Evolutionary conservation across 2,888 invertebrate genomes (phyloP).

Genomic region (Eupithecia pulchellata): DNA sequence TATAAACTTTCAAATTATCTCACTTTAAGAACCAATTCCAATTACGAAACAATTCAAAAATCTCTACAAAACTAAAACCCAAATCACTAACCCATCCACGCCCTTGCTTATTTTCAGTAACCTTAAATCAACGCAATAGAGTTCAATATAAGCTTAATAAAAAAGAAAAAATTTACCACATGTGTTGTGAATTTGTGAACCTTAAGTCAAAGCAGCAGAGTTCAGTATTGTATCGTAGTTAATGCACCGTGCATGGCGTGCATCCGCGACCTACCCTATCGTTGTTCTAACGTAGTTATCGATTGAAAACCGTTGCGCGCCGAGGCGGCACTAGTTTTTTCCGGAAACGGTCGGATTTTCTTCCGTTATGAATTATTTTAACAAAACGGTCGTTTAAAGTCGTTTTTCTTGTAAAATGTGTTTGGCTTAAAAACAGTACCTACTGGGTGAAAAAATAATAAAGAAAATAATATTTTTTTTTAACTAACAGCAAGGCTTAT

Average conservation of each 20-base stretch:
- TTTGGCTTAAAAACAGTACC: not conserved
- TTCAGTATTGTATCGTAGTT: not conserved
- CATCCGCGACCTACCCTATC: constrained; percentile 37
- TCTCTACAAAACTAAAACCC: constrained; percentile 4
- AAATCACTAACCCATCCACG: constrained; percentile 17
- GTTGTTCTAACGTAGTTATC: constrained; percentile 40
- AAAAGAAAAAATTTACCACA: not conserved
- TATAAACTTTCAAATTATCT: constrained; percentile 18
- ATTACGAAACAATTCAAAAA: constrained; percentile 16
- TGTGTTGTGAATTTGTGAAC: not conserved
- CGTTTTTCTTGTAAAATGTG: not conserved
- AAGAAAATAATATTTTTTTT: no score
- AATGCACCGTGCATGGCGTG: no score
- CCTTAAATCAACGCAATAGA: not conserved
- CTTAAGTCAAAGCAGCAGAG: not conserved
- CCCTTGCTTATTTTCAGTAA: not conserved
- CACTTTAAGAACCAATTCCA: constrained; percentile 7
- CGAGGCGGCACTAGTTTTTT: constrained; percentile 27
- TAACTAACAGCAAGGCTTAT: no score
- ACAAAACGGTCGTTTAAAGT: not conserved
- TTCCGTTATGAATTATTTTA: constrained; percentile 11
- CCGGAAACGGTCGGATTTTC: constrained; percentile 29
- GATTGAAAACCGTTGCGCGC: constrained; percentile 35
- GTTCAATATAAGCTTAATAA: not conserved
- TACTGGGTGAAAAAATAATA: no score